Base-by-base conservation (phyloP, 2,797 vertebrate genomes). In the Scolopax rusticola region DNA sequence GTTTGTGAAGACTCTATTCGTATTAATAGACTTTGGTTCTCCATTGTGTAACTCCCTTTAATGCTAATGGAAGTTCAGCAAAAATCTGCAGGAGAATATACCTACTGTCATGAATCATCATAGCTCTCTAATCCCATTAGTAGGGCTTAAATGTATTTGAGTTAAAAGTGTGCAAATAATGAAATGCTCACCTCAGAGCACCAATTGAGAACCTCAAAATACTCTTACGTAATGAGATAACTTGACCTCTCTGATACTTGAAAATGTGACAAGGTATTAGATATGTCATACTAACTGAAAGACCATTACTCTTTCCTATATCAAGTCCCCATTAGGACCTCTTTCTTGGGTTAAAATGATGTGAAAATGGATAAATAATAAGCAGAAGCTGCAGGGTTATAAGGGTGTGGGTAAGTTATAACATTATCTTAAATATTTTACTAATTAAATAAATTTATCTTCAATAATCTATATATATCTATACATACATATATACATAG, bases 1-100 rank as follows among this genome's bases (percentile, higher is more conserved):
- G 64, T 87, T 81, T 96, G 64, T 84, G 36, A 94, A 89, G 77
- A 63, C 5, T 11, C 51, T 94, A 45, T 87, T 95, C 0, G 0
- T 96, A 93, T 89, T 90, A 76, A 95, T 82, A 94, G 69, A 81
- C 80, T 74, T 76, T 45, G 59, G 11, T 75, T 65, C 71, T 92
- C 93, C 69, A 56, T 45, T 85, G 40, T 84, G 32, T 93, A 89
- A 76, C 74, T 93, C 40, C 38, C 38, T 84, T 94, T 96, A 90
- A 95, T 67, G 60, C 32, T 91, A 95, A 93, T 82, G 51, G 53
- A 68, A 87, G 28, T 76, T 93, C 80, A 90, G 27, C 48, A 81
- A 45, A 87, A 78, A 76, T 87, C 54, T 94, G 63, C 74, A 84
- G 71, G 41, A 73, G 33, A 82, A 59, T 91, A 50, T 57, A 71